Evolutionary conservation across 2,888 invertebrate species (phyloP), one percentile per base, ranked within the genome.

Genomic region (Volucella bombylans): DNA sequence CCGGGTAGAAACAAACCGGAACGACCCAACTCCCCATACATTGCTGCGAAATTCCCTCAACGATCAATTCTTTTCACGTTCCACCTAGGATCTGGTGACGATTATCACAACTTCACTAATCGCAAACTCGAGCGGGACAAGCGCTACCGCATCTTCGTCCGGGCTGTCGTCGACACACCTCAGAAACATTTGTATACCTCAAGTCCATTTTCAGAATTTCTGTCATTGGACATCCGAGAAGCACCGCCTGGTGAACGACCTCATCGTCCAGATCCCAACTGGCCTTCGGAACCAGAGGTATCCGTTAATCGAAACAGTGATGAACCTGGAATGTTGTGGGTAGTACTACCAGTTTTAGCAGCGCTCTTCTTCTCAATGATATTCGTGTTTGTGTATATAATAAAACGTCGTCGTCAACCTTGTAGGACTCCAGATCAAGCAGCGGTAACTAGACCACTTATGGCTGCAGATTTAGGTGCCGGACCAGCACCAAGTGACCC

Each of bases 151-250:
- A 97, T 98, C 61, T 99, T 99, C 90, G 96, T 98, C 1, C 93
- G 98, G 82, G 98, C 98, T 8, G 96, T 98, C 57, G 98, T 98
- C 1, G 98, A 98, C 90, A 98, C 98, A 0, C 97, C 98, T 0
- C 97, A 97, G 90, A 97, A 97, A 93, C 97, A 97, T 93, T 93
- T 98, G 43, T 98, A 97, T 90, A 98, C 98, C 0, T 97, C 97
- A 62, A 97, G 97, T 91, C 98, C 98, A 2, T 97, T 97, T 91
- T 98, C 97, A 4, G 97, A 97, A 91, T 96, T 95, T 88, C 92
- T 98, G 71, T 96, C 97, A 0, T 92, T 98, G 87, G 97, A 97
- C 90, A 97, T 97, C 97, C 94, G 96, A 43, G 96, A 96, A 92
- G 97, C 96, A 6, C 96, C 97, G 11, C 91, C 92, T 0, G 97